A percentile compares a stretch with the other conserved stretches of the same genome.
Conservation (phyloP, 2,113 vertebrate species). For the Sigmodon hispidus region DNA sequence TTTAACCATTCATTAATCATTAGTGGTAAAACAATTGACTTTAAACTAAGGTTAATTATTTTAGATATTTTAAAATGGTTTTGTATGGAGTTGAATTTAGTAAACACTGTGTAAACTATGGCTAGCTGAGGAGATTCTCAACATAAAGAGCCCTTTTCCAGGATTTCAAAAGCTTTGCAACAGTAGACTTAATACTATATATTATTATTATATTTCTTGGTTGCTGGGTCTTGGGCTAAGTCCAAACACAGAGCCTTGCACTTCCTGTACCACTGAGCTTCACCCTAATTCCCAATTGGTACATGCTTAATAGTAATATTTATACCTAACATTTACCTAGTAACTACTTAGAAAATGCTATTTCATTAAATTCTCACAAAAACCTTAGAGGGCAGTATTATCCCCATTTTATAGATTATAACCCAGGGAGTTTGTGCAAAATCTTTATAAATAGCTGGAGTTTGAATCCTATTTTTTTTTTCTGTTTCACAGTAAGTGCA, state of each 20-base stretch:
- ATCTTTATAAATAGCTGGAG: neutral
- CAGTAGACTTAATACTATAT: constrained; percentile 32
- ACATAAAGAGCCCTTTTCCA: constrained; percentile 40
- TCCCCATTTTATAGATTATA: constrained; percentile 14
- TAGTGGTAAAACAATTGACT: neutral
- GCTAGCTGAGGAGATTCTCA: neutral
- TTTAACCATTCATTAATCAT: constrained; percentile 39
- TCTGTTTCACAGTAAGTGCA: neutral
- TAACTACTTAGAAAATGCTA: constrained; percentile 43
- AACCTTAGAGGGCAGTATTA: constrained; percentile 51
- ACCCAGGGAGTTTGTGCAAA: constrained; percentile 54
- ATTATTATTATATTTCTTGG: neutral
- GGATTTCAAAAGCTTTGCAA: constrained; percentile 41
- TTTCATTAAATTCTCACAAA: constrained; percentile 72
- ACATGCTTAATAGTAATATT: neutral
- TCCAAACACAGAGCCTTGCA: neutral
- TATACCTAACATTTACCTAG: constrained; percentile 58
- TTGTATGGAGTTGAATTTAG: neutral
- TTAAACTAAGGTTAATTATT: constrained; percentile 5
- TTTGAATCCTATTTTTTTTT: constrained; percentile 48
- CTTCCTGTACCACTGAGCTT: neutral
- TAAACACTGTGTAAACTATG: neutral
- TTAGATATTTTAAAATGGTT: constrained; percentile 44
- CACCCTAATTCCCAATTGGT: neutral
- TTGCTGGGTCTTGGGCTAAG: neutral